These are phyloP conservation scores for Hanleya hanleyi DNA, from an alignment of 2,888 invertebrate genomes.

Conservation along the genomic window DNA sequence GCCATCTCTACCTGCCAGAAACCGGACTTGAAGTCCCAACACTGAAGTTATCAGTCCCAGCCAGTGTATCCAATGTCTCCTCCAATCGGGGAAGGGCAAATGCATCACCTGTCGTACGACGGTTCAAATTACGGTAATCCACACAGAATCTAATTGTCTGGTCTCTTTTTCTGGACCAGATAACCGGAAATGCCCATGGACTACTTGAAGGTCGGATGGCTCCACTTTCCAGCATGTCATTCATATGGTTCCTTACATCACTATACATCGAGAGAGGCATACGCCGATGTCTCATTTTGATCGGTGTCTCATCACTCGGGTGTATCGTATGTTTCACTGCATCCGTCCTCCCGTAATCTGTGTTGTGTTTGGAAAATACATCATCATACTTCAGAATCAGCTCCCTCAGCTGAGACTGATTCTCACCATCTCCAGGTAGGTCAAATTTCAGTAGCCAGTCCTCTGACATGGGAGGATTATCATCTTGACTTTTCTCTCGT, in stretches of 20 bases:
- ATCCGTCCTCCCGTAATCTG: slow-evolving; percentile 4
- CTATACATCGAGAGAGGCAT: background rate
- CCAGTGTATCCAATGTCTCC: slow-evolving; percentile 36
- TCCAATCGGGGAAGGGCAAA: slow-evolving; percentile 32
- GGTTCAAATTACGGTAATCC: background rate
- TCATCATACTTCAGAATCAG: slow-evolving; percentile 6
- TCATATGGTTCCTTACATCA: background rate
- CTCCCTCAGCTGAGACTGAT: background rate
- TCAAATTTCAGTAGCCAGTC: background rate
- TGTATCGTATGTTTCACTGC: slow-evolving; percentile 10
- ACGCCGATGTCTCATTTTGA: slow-evolving; percentile 1
- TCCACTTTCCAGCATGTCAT: background rate
- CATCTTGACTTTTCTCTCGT: background rate
- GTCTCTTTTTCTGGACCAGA: background rate
- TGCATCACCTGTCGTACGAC: slow-evolving; percentile 27
- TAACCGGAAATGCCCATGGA: background rate
- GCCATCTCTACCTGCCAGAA: slow-evolving; percentile 11
- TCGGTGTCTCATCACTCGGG: background rate
- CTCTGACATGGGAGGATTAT: background rate
- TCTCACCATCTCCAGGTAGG: background rate
- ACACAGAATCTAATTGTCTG: background rate
- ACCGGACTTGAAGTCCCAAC: slow-evolving; percentile 31
- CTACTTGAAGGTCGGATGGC: background rate
- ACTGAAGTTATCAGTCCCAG: slow-evolving; percentile 17
- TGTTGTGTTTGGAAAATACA: background rate